These are phyloP conservation scores for Sweltsa coloradensis DNA, from an alignment of 1,140 invertebrate genomes.

Conservation along the genomic window DNA sequence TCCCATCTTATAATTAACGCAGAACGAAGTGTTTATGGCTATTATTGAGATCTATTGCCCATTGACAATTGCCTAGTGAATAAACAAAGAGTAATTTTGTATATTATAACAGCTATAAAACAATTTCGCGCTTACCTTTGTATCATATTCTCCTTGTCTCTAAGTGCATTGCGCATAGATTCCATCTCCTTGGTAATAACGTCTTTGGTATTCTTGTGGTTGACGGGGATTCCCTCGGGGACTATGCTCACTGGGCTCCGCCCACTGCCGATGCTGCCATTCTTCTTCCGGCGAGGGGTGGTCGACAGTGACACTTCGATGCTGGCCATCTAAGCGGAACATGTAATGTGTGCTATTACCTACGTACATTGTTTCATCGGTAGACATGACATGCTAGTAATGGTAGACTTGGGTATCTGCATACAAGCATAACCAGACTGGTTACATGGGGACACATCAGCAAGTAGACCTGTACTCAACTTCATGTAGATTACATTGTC, in stretches of 20 bases:
- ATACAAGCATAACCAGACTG: background rate
- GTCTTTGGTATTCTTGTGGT: constrained; percentile 20
- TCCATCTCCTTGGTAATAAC: constrained; percentile 52
- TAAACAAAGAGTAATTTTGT: too few species aligned
- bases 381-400: background rate
- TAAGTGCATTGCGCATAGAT: constrained; percentile 51
- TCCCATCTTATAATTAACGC: too few species aligned
- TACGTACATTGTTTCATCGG: too few species aligned
- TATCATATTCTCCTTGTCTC: constrained; percentile 71
- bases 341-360: background rate
- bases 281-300: constrained; percentile 38
- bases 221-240: background rate
- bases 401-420: background rate
- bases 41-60: too few species aligned
- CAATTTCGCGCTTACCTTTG: constrained; percentile 46
- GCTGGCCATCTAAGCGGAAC: constrained; percentile 61
- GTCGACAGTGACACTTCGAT: constrained; percentile 68
- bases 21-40: too few species aligned
- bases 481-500: background rate
- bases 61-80: too few species aligned
- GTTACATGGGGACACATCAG: background rate
- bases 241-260: constrained; percentile 9
- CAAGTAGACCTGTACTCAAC: background rate
- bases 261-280: constrained; percentile 41
- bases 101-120: too few species aligned